phyloP scores from a whole-genome alignment of 2,113 vertebrate genomes.

The Tenebrosternarchus preto region DNA sequence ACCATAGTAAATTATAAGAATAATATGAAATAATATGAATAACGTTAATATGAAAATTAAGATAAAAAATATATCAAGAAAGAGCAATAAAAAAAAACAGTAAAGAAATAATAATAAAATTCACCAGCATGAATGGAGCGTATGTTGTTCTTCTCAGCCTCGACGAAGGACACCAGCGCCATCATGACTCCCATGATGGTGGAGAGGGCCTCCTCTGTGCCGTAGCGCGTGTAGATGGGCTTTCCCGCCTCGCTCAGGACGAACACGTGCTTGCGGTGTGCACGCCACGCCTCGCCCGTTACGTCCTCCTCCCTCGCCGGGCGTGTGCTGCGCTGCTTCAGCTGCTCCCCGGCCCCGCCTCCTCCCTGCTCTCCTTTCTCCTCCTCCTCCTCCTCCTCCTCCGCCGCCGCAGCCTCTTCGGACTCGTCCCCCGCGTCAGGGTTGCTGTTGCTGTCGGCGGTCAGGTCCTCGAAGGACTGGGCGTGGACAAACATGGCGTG shows the following conservation, averaged over 20 bases:
- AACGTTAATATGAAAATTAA: too few species aligned
- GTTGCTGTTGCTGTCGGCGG: slow-evolving; percentile 69
- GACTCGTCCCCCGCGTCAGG: slow-evolving; percentile 66
- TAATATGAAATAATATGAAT: too few species aligned
- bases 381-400: slow-evolving; percentile 24
- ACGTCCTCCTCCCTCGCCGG: slow-evolving; percentile 83
- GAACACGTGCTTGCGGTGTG: slow-evolving; percentile 91
- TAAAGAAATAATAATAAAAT: not conserved
- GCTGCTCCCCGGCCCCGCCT: slow-evolving; percentile 65
- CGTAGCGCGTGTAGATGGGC: slow-evolving; percentile 94
- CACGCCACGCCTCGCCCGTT: slow-evolving; percentile 85
- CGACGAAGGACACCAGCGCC: slow-evolving; percentile 92
- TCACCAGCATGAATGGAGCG: slow-evolving; percentile 96
- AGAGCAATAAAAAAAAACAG: not conserved
- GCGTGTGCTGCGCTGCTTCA: slow-evolving; percentile 55
- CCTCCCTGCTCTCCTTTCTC: slow-evolving; percentile 59
- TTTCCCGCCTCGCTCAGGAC: slow-evolving; percentile 96
- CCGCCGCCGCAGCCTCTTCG: slow-evolving; percentile 64
- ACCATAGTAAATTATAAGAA: too few species aligned
- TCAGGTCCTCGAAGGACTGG: slow-evolving; percentile 92
- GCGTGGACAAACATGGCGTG: slow-evolving; percentile 91
- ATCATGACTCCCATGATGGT: slow-evolving; percentile 98
- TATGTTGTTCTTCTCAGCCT: slow-evolving; percentile 91
- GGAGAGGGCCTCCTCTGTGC: slow-evolving; percentile 93
- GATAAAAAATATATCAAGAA: not conserved